phyloP scores from a whole-genome alignment of 1,140 invertebrate species.

The Melitaea cinxia region DNA sequence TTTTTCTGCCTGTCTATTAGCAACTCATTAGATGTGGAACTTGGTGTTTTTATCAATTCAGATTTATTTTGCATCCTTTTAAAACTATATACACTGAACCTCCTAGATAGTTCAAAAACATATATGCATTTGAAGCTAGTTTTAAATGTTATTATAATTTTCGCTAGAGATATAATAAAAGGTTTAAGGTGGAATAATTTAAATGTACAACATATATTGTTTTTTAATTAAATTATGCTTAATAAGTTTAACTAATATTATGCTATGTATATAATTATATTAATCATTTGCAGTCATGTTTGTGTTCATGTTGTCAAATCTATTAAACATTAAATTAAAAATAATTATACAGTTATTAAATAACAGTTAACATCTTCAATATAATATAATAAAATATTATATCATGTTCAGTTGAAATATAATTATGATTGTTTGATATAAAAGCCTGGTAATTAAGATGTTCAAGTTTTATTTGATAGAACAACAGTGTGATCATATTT shows the following conservation, averaged over 20 bases:
- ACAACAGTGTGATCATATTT: neutral
- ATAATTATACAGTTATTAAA: neutral
- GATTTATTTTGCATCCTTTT: neutral
- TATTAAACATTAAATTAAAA: neutral
- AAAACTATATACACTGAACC: conserved; percentile 1
- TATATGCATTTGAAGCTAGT: conserved; percentile 8
- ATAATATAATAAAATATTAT: neutral
- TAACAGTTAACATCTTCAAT: neutral
- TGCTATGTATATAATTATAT: neutral
- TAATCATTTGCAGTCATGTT: neutral
- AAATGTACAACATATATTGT: too few species aligned
- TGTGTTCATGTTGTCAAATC: neutral
- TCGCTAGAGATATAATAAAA: neutral
- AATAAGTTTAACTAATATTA: neutral
- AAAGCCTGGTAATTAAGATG: neutral
- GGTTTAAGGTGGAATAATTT: too few species aligned
- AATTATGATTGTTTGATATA: neutral
- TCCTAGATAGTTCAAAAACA: neutral
- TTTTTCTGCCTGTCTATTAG: conserved; percentile 29
- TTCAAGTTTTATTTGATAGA: neutral
- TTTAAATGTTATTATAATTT: neutral
- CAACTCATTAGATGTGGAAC: conserved; percentile 4
- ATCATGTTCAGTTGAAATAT: neutral
- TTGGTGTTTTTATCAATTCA: neutral
- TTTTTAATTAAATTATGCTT: conserved; percentile 5